A percentile compares a stretch with the other conserved stretches of the same genome.
These are phyloP conservation scores for Amphimedon queenslandica DNA, from an alignment of 37 sponge, comb jelly and placozoan species.

Conservation along the genomic window DNA sequence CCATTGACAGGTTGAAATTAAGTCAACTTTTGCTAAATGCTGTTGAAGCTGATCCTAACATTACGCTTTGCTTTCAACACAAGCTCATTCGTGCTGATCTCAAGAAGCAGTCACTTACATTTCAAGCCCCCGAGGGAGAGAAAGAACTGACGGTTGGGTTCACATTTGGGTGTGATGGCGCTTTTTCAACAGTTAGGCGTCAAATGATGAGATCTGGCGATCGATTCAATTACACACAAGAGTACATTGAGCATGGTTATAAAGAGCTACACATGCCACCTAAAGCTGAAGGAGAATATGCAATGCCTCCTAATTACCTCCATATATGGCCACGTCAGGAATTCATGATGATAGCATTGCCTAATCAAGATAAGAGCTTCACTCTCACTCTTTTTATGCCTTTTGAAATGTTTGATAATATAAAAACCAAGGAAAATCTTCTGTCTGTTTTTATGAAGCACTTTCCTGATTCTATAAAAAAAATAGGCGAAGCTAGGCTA, in stretches of 20 bases:
- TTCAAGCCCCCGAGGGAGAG: background rate
- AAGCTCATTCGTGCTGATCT: slow-evolving; percentile 51
- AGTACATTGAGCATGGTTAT: slow-evolving; percentile 86
- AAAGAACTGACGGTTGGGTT: slow-evolving; percentile 29
- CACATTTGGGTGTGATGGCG: slow-evolving; percentile 86
- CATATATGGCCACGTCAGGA: slow-evolving; percentile 86
- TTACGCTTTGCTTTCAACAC: slow-evolving; percentile 65
- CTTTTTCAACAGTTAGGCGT: slow-evolving; percentile 72
- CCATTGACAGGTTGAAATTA: slow-evolving; percentile 67
- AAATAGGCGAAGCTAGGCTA: slow-evolving; percentile 62
- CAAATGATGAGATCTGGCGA: slow-evolving; percentile 68
- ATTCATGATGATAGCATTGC: slow-evolving; percentile 92
- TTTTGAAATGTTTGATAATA: slow-evolving; percentile 36
- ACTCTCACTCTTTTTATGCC: slow-evolving; percentile 89
- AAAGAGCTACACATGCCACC: slow-evolving; percentile 85
- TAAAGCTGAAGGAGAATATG: slow-evolving; percentile 37
- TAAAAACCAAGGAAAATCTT: slow-evolving; percentile 61
- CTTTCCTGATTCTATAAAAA: slow-evolving; percentile 67
- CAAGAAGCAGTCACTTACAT: slow-evolving; percentile 19
- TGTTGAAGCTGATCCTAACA: slow-evolving; percentile 43
- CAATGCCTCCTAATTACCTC: slow-evolving; percentile 71
- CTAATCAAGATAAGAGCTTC: slow-evolving; percentile 73
- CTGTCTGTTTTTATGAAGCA: slow-evolving; percentile 62
- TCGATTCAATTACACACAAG: slow-evolving; percentile 67
- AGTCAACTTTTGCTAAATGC: slow-evolving; percentile 65